Conservation (phyloP, 2,113 vertebrate species). For the Deroptyus accipitrinus region DNA sequence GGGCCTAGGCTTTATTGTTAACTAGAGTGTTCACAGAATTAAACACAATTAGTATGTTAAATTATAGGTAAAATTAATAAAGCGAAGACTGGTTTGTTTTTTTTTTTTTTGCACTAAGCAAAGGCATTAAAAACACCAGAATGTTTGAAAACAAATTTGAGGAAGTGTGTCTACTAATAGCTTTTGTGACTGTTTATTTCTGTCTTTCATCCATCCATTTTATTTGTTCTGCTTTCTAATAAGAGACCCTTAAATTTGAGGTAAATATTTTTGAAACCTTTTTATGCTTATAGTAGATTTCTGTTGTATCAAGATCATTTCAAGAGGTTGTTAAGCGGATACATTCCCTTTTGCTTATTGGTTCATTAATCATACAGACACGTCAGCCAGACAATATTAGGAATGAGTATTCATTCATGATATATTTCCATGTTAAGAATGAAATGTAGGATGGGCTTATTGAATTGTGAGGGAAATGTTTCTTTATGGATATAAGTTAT, state of each 20-base stretch:
- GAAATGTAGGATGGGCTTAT: not conserved
- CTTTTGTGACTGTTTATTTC: conserved; percentile 62
- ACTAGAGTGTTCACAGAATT: not conserved
- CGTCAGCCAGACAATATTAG: not conserved
- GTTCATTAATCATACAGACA: not conserved
- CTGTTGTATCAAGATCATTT: conserved; percentile 13
- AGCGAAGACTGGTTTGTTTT: not conserved
- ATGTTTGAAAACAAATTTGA: conserved; percentile 12
- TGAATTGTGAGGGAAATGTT: not conserved
- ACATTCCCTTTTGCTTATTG: not conserved
- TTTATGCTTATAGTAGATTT: not conserved
- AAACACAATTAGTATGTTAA: not conserved
- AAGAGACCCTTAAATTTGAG: conserved; percentile 85
- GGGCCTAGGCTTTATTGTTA: not conserved
- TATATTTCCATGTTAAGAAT: not conserved
- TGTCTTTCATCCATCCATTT: conserved; percentile 73
- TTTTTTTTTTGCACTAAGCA: not conserved
- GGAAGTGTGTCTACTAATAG: not conserved
- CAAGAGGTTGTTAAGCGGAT: not conserved
- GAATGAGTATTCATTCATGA: not conserved
- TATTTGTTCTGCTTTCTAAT: conserved; percentile 75
- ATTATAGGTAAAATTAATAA: not conserved
- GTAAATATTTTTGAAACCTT: conserved; percentile 71
- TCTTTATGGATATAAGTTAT: not conserved
- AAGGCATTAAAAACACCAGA: not conserved